phyloP scores from a whole-genome alignment of 2,888 invertebrate genomes.

The Minunthozetes semirufus region DNA sequence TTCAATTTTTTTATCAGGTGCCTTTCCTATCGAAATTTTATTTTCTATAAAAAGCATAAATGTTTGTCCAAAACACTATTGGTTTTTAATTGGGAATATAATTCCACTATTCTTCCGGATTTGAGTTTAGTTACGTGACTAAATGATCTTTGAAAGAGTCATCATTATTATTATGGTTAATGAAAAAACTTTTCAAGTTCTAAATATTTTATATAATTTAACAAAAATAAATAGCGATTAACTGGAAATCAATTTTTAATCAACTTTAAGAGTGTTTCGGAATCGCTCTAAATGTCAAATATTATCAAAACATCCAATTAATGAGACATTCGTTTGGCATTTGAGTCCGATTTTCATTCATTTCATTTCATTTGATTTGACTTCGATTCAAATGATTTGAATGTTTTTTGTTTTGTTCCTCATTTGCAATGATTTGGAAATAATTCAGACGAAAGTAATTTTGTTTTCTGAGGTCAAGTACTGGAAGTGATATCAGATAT shows the following conservation, averaged over 20 bases:
- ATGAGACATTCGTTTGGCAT: not conserved
- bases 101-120: no score
- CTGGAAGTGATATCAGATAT: not conserved
- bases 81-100: no score
- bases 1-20: not conserved
- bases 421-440: not conserved
- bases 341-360: not conserved
- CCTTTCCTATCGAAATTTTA: no score
- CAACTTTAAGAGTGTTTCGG: not conserved
- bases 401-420: not conserved
- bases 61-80: no score
- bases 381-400: not conserved
- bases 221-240: not conserved
- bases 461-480: not conserved
- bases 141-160: no score
- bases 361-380: not conserved
- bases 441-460: slow-evolving; percentile 11
- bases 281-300: slow-evolving; percentile 15
- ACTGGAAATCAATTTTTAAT: not conserved
- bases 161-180: no score
- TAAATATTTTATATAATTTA: no score
- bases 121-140: no score
- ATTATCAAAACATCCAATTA: not conserved
- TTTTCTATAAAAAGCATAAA: no score
- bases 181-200: no score